phyloP scores from a whole-genome alignment of 1,140 invertebrate genomes.

The Diachasma alloeum region DNA sequence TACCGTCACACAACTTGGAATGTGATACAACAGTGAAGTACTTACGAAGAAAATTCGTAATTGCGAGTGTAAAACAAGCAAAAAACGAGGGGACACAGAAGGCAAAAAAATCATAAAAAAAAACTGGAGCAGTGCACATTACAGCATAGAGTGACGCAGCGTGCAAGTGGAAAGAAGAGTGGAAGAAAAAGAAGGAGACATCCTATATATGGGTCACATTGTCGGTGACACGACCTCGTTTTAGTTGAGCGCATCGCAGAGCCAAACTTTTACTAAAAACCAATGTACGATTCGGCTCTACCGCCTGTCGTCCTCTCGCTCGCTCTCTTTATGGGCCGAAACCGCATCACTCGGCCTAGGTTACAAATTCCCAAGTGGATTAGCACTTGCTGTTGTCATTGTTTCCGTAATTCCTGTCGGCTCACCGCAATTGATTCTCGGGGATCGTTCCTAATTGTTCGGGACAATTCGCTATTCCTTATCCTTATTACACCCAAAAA shows the following conservation, averaged over 20 bases:
- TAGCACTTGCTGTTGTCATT: background rate
- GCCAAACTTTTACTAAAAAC: background rate
- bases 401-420: background rate
- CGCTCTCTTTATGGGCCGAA: background rate
- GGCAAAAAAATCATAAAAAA: background rate
- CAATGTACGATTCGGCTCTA: background rate
- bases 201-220: slow-evolving; percentile 49
- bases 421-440: background rate
- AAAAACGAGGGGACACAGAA: background rate
- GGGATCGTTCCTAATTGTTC: background rate
- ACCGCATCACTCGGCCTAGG: background rate
- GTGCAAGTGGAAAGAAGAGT: background rate
- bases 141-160: slow-evolving; percentile 1
- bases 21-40: background rate
- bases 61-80: background rate
- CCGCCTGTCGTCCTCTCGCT: background rate
- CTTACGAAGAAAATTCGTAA: background rate
- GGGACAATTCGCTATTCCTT: no score
- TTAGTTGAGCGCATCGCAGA: background rate
- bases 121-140: background rate
- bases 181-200: background rate
- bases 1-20: background rate
- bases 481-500: no score
- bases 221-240: slow-evolving; percentile 52
- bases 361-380: slow-evolving; percentile 15